Base-by-base conservation (phyloP, 2,797 vertebrate genomes). In the Pangasius sanitwongsei region DNA sequence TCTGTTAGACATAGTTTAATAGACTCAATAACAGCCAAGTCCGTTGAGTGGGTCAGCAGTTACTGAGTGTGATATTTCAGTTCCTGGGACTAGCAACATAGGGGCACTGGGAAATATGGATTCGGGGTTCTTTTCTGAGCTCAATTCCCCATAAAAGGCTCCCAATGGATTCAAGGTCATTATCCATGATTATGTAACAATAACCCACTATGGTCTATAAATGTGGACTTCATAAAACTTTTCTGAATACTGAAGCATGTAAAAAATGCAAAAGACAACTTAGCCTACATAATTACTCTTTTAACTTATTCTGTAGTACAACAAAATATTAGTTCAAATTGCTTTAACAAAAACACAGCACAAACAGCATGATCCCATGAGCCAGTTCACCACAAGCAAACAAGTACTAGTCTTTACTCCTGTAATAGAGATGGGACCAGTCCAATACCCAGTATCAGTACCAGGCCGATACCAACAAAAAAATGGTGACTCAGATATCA, bases 121-220 rank as follows among this genome's bases (percentile, higher is more conserved):
- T 88, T 91, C 83, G 70, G 84, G 48, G 37, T 88, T 59, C 55
- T 86, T 84, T 88, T 85, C 67, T 61, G 37, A 91, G 89, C 65
- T 85, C 80, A 90, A 23, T 74, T 89, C 63, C 88, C 69, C 87
- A 83, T 48, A 65, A 89, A 89, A 88, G 28, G 61, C 23, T 88
- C 89, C 82, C 69, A 90, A 41, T 80, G 57, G 87, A 85, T 85
- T 90, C 50, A 83, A 63, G 18, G 20, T 65, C 23, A 63, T 83
- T 48, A 65, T n/a, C 6, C 37, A 44, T 25, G 8, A 81, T 80
- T 80, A 83, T 41, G 23, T 83, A 78, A 83, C 65, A 88, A 87
- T 85, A 85, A 88, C 72, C 86, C 85, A 61, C 37, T 6, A 70
- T 75, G 55, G 87, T 53, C 44, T 75, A 85, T 89, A 88, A 74